Evolutionary conservation across 1,140 invertebrate genomes (phyloP), one percentile per base, ranked within the genome.

Genomic region (Tribolium madens): DNA sequence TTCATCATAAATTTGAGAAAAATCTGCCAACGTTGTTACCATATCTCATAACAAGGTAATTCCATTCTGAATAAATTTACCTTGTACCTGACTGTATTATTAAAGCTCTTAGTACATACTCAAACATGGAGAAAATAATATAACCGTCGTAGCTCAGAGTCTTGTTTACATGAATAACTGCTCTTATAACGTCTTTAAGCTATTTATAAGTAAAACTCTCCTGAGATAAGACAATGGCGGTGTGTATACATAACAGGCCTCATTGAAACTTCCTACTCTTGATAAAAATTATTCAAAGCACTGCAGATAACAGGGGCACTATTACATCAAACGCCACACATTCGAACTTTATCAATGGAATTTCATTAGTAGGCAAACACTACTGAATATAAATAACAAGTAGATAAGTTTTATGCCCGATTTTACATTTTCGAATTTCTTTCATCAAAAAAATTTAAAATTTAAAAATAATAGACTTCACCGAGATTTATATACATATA

Each of bases 201-300:
- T 57, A 57, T 57, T 57, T 57, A 57, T 57, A 57, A 57, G 17
- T 57, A 50, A 57, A 57, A 57, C 18, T 3, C 52, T 57, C 17
- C 10, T 57, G 14, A 57, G 52, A 57, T 57, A 57, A 57, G 52
- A 57, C 48, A 21, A 21, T 50, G 13, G 48, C 12, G n/a, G n/a
- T 4, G 15, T 50, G 15, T 15, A 50, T 50, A 50, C 12, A 64
- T 33, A 64, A 21, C 26, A 47, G 47, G 36, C 36, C 68, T 71
- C 68, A 71, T 71, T 71, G 33, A 71, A 71, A 71, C 68, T 71
- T 71, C 68, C 21, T 71, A 71, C 15, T 71, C 47, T 10, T 46
- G 42, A 71, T 71, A 71, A 71, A 71, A 71, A 71, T 71, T 14
- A 47, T n/a, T 71, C 17, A 14, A n/a, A 48, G 42, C 6, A 47